These are phyloP conservation scores for Chroicocephalus ridibundus DNA, from an alignment of 2,113 vertebrate species.

Conservation along the genomic window DNA sequence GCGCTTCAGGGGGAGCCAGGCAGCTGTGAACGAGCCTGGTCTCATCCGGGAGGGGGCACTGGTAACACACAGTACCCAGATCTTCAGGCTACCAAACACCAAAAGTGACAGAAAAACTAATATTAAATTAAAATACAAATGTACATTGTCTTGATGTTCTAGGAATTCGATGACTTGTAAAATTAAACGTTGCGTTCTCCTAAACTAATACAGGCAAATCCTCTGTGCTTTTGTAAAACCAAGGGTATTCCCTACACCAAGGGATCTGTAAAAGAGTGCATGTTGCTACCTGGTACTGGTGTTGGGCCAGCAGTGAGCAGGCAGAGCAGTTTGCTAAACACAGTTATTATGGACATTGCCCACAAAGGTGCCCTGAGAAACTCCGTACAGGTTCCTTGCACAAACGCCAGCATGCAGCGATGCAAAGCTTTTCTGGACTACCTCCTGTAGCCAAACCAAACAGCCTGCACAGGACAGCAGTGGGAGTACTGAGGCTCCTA, in stretches of 20 bases:
- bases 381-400: neutral
- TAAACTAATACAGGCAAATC: neutral
- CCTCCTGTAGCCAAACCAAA: neutral
- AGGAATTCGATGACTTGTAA: neutral
- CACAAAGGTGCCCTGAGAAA: neutral
- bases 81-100: neutral
- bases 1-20: neutral
- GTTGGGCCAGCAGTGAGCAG: neutral
- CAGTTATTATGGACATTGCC: neutral
- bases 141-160: neutral
- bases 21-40: neutral
- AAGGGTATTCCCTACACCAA: neutral
- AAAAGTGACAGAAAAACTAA: neutral
- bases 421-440: neutral
- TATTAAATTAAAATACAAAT: neutral
- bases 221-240: neutral
- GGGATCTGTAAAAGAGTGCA: neutral
- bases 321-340: neutral
- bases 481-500: neutral
- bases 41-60: conserved; percentile 46
- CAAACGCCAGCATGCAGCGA: neutral
- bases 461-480: neutral
- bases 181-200: neutral
- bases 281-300: neutral
- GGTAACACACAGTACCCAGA: neutral